phyloP scores from a whole-genome alignment of 2,888 invertebrate genomes.

The Amphiduros pacificus region DNA sequence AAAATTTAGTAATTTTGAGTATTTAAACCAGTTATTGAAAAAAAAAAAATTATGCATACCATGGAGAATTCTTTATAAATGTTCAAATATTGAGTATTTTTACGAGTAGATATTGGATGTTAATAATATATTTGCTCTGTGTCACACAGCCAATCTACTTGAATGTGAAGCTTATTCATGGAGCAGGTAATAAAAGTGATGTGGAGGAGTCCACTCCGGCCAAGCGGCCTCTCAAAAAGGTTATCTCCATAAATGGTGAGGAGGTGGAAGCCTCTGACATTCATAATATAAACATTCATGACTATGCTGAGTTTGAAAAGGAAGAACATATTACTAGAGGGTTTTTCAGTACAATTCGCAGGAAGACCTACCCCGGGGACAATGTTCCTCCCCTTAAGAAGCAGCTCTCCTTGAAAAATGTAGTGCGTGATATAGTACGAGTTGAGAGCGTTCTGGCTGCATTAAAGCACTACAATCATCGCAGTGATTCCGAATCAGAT shows the following conservation, averaged over 20 bases:
- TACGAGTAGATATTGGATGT: too few relatives aligned
- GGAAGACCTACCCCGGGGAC: not conserved
- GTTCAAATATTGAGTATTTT: too few relatives aligned
- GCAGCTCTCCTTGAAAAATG: constrained; percentile 42
- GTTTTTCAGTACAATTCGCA: constrained; percentile 21
- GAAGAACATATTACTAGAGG: constrained; percentile 33
- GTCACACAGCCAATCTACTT: constrained; percentile 57
- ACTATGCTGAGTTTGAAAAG: constrained; percentile 53
- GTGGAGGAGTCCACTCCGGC: not conserved
- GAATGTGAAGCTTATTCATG: constrained; percentile 46
- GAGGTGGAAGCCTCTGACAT: constrained; percentile 35
- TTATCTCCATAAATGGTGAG: constrained; percentile 55
- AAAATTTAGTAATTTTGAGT: too few relatives aligned
- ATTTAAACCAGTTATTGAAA: too few relatives aligned
- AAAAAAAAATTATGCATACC: too few relatives aligned
- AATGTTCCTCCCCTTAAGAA: not conserved
- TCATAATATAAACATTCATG: constrained; percentile 52
- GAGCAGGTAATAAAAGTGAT: constrained; percentile 46
- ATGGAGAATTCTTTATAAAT: too few relatives aligned
- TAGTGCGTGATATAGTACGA: constrained; percentile 41
- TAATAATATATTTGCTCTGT: too few relatives aligned
- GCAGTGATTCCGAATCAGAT: constrained; percentile 33
- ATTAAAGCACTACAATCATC: constrained; percentile 28
- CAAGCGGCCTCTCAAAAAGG: constrained; percentile 24
- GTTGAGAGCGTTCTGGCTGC: constrained; percentile 44